Base-by-base conservation (phyloP, 2,888 invertebrate genomes). In the Nebria brevicollis region DNA sequence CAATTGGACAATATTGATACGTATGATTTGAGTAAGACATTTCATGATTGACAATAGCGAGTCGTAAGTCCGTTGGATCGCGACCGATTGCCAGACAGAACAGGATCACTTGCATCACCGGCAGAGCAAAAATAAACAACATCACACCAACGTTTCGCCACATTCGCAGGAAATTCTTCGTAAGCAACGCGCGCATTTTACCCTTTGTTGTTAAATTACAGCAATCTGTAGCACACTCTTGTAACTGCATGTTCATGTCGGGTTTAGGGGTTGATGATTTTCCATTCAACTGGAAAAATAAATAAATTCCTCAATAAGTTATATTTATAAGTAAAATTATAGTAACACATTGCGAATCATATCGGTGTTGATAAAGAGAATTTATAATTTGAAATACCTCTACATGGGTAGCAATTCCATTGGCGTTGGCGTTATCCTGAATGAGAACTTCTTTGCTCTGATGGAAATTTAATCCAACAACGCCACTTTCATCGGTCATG, bases 121-220 rank as follows among this genome's bases (percentile, higher is more conserved):
- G 97, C 85, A 97, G 90, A 64, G 96, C 95, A 89, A 97, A 97
- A 86, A 97, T 96, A 90, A 98, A 98, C 86, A 97, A 90, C 95
- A 98, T 96, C 83, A 97, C 96, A 70, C 96, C 96, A 83, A 97
- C 95, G 89, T 97, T 97, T 75, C 97, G 91, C 96, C 96, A 96
- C 96, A 97, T 96, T 54, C 96, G 91, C 75, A 97, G 90, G 91
- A 97, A 96, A 89, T 97, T 97, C 91, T 97, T 97, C 87, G 94
- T 94, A 83, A 97, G 91, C 74, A 97, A 89, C 0, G 97, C 97
- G 86, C 93, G 93, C 86, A 96, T 94, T 90, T 96, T 96, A 68
- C 96, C 96, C 77, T 92, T 91, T n/a, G 95, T 94, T n/a, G 96
- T 96, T 75, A 94, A 89, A 90, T 94, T 88, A 72, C 86, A 87